Conservation (phyloP, 1,140 invertebrate species). For the Formica selysi region DNA sequence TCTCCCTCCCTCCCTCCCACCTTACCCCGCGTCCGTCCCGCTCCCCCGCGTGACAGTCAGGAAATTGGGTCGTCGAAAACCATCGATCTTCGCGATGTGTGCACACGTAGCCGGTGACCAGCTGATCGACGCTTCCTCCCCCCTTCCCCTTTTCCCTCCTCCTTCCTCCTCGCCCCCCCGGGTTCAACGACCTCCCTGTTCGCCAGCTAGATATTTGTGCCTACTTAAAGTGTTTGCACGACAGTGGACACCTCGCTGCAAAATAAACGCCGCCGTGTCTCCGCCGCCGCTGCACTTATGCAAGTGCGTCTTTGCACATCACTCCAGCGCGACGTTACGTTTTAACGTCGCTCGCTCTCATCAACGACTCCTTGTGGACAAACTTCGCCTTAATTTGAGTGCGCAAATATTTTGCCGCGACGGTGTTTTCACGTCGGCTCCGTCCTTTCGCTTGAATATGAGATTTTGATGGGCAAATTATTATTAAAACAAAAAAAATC, state of each 20-base stretch:
- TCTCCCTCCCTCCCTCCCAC: too few relatives aligned
- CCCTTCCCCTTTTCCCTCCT: background rate
- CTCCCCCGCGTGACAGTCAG: conserved; percentile 51
- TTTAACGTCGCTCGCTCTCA: conserved; percentile 16
- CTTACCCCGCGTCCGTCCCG: background rate
- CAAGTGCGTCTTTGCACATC: conserved; percentile 62
- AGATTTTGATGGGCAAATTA: background rate
- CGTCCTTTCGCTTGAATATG: background rate
- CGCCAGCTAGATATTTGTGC: conserved; percentile 58
- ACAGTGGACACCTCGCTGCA: conserved; percentile 58
- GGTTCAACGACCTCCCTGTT: conserved; percentile 61
- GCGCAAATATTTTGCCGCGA: conserved; percentile 54
- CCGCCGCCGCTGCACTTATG: conserved; percentile 33
- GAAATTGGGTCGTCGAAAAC: conserved; percentile 80
- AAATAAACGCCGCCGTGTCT: conserved; percentile 46
- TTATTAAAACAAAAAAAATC: background rate
- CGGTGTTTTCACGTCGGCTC: background rate
- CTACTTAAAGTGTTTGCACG: conserved; percentile 63
- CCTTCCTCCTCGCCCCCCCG: background rate
- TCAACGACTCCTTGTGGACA: conserved; percentile 30
- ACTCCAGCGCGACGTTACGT: conserved; percentile 38
- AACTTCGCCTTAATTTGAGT: conserved; percentile 55
- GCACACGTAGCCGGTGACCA: conserved; percentile 71
- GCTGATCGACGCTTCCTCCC: conserved; percentile 75
- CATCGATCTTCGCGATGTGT: conserved; percentile 75